Conservation (phyloP, 2,888 invertebrate species). For the Aleiodes leptofemur region DNA sequence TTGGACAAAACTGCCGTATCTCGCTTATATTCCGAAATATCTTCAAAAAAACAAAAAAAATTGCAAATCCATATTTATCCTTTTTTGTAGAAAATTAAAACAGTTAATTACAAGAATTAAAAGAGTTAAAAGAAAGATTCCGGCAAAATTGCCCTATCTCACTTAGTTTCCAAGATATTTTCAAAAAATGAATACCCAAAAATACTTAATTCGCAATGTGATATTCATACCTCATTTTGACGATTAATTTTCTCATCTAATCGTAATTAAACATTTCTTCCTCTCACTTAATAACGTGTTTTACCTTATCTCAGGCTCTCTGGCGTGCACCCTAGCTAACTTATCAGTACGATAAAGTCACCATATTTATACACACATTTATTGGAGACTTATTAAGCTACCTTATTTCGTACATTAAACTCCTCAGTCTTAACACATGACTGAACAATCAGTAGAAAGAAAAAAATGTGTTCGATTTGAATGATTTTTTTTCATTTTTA, state of each 20-base stretch:
- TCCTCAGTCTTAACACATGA: constrained; percentile 13
- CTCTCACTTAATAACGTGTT: constrained; percentile 41
- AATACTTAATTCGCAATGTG: background rate
- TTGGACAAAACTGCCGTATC: no score
- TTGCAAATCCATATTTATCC: no score
- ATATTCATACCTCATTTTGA: background rate
- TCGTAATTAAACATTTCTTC: constrained; percentile 21
- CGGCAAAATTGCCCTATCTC: no score
- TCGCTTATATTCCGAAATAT: no score
- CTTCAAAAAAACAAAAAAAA: no score
- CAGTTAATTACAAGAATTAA: no score
- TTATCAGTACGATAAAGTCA: constrained; percentile 55
- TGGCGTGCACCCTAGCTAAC: constrained; percentile 41
- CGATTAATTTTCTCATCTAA: background rate
- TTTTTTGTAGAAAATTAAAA: no score
- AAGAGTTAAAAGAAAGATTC: no score
- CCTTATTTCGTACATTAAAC: constrained; percentile 28
- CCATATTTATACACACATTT: constrained; percentile 47
- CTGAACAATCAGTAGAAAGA: background rate
- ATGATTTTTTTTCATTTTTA: constrained; percentile 1
- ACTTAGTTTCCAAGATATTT: no score
- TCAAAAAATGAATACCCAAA: no score
- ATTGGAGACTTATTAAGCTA: constrained; percentile 28
- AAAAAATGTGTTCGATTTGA: constrained; percentile 1
- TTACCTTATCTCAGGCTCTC: constrained; percentile 50